Base-by-base conservation (phyloP, 2,888 invertebrate genomes). In the Phasia obesa region DNA sequence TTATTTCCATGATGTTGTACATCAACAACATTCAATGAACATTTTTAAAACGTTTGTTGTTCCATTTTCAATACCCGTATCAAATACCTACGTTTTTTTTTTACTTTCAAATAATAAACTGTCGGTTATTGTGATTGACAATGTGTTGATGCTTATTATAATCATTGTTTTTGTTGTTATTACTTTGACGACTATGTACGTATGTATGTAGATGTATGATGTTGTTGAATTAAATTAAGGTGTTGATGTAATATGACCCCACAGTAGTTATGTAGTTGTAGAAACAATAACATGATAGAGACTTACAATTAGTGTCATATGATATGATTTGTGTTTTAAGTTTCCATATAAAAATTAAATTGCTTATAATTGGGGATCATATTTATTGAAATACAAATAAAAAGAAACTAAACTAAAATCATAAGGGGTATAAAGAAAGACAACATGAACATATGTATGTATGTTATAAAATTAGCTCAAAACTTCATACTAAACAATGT, bases 101-200 rank as follows among this genome's bases (percentile, higher is more conserved):
- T 49, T 62, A 47, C 55, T 67, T 57, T 49, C 64, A 76, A 73
- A 55, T 21, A 51, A 57, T n/a, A 44, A 75, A 62, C 77, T 77
- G 70, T 78, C 69, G 73, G 67, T 69, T 44, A 85, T 85, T 85
- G 81, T 81, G 79, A 84, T 76, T 84, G 85, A 85, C 85, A 84
- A 77, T 75, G 81, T 76, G 79, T 78, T 83, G 81, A 83, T 81
- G 77, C 69, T 74, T 82, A 73, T 76, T 81, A 64, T 73, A 64
- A 71, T 57, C 38, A 15, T 47, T 55, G 47, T 35, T 62, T 42
- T 47, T 31, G 42, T 59, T 23, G 15, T 49, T 44, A 19, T 53
- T 51, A 35, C 25, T 25, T 19, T 57, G 17, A 49, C 49, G 31
- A 23, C 17, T 19, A 31, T 60, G 44, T 51, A 51, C 15, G 27